Percentiles rank a stretch among this genome's conserved stretches.
Evolutionary conservation across 2,888 invertebrate genomes (phyloP).

Genomic region (Acronicta aceris): DNA sequence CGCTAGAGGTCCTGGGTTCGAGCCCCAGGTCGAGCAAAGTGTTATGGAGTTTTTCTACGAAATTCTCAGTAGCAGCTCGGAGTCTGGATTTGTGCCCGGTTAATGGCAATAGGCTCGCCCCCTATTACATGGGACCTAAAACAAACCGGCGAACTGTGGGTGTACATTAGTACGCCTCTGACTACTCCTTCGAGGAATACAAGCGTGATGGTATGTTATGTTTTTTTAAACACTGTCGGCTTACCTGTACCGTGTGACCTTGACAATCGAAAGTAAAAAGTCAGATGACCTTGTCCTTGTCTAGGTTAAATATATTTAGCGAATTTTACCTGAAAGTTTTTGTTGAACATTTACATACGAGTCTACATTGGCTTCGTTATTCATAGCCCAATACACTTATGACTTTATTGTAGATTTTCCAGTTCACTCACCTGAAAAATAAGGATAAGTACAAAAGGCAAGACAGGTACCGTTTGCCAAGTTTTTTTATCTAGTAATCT

Average conservation of each 20-base stretch:
- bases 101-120: too few species aligned
- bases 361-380: slow-evolving; percentile 8
- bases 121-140: too few species aligned
- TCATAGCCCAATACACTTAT: slow-evolving; percentile 28
- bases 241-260: background rate
- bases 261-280: background rate
- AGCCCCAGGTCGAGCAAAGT: too few species aligned
- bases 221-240: too few species aligned
- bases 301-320: background rate
- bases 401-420: slow-evolving; percentile 43
- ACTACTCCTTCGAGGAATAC: too few species aligned
- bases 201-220: too few species aligned
- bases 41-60: too few species aligned
- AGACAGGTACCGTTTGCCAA: background rate
- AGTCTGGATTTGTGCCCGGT: too few species aligned
- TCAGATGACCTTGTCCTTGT: background rate
- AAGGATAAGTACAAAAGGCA: slow-evolving; percentile 15
- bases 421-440: slow-evolving; percentile 44
- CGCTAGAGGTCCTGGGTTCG: too few species aligned
- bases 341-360: background rate
- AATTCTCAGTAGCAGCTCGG: too few species aligned
- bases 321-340: background rate
- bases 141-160: too few species aligned
- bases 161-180: too few species aligned
- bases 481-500: background rate